Evolutionary conservation across 2,888 invertebrate genomes (phyloP).

Genomic region (Tinea trinotella): DNA sequence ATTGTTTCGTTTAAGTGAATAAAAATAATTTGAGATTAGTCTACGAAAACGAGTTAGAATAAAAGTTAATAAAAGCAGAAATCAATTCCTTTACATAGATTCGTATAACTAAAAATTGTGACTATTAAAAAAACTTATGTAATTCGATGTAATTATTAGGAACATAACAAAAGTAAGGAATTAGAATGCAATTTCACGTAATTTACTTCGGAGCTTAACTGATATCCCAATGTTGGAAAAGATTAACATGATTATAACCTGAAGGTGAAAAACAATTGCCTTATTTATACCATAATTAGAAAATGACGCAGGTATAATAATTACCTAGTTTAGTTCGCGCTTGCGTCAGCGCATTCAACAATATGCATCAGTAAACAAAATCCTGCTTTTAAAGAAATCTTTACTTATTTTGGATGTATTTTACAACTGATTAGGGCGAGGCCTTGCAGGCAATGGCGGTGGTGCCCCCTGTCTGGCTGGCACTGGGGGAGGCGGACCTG

Average conservation of each 20-base stretch:
- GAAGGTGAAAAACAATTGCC: neutral
- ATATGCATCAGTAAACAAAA: neutral
- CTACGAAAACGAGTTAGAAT: no score
- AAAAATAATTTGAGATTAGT: no score
- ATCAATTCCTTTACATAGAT: no score
- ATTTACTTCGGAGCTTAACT: neutral
- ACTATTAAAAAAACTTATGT: neutral
- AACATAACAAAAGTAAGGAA: neutral
- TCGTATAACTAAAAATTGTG: neutral
- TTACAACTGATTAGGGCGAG: slow-evolving; percentile 30
- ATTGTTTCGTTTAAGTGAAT: no score
- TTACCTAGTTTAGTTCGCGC: slow-evolving; percentile 2
- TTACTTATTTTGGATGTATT: no score
- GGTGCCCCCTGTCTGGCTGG: slow-evolving; percentile 74
- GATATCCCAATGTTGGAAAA: neutral
- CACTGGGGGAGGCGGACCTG: slow-evolving; percentile 50
- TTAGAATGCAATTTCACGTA: no score
- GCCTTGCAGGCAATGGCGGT: slow-evolving; percentile 78
- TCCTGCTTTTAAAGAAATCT: neutral
- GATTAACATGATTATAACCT: neutral
- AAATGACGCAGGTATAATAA: slow-evolving; percentile 2
- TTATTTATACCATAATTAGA: slow-evolving; percentile 4
- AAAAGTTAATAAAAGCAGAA: no score
- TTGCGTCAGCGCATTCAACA: neutral
- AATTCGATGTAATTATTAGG: neutral